These are phyloP conservation scores for Cygnus buccinator DNA, from an alignment of 2,113 vertebrate genomes.

Conservation along the genomic window DNA sequence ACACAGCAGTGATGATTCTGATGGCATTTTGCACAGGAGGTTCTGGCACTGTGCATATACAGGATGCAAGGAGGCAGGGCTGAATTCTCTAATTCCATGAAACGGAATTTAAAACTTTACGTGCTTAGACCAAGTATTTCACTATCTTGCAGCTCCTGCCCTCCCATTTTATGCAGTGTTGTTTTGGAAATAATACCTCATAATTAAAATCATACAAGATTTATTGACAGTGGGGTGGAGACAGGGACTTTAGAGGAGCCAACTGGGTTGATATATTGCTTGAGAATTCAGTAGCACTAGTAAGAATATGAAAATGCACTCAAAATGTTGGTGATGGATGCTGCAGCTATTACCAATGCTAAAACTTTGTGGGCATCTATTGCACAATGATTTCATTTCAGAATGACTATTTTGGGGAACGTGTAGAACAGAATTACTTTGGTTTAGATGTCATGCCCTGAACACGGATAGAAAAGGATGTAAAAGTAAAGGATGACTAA, in stretches of 20 bases:
- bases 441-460: not conserved
- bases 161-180: not conserved
- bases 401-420: not conserved
- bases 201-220: not conserved
- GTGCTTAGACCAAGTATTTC: not conserved
- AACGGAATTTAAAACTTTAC: not conserved
- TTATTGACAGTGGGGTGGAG: rapidly evolving
- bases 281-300: not conserved
- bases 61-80: not conserved
- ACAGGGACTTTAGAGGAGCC: not conserved
- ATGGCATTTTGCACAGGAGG: not conserved
- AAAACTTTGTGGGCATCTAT: not conserved
- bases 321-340: not conserved
- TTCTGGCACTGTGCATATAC: not conserved
- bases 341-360: not conserved
- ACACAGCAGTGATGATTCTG: not conserved
- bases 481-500: not conserved
- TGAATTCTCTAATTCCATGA: not conserved
- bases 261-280: not conserved
- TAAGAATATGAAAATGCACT: not conserved
- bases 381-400: not conserved
- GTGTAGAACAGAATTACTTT: not conserved
- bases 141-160: not conserved
- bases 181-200: not conserved
- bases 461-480: not conserved